These are phyloP conservation scores for Sitobion miscanthi DNA, from an alignment of 1,140 invertebrate species.

Conservation along the genomic window DNA sequence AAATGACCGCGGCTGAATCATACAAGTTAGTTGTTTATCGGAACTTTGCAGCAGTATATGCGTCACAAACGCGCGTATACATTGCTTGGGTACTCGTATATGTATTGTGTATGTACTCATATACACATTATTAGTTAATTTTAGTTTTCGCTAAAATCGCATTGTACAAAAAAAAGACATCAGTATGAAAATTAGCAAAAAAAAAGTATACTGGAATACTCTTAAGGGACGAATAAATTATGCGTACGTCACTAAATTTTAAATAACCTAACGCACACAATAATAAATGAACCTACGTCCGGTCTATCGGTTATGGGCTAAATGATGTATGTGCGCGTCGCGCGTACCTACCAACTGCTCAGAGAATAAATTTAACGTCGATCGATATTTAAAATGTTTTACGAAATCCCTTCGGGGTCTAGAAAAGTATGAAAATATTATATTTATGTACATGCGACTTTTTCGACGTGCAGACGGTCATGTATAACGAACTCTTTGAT, in stretches of 20 bases:
- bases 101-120: too few species aligned
- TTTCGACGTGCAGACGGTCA: background rate
- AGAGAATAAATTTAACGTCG: background rate
- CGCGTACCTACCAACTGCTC: background rate
- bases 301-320: background rate
- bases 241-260: background rate
- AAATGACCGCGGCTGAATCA: background rate
- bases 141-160: too few species aligned
- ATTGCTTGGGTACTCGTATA: too few species aligned
- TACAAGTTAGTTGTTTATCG: background rate
- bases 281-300: background rate
- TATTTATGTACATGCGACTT: background rate
- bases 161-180: too few species aligned
- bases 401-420: background rate
- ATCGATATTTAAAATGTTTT: background rate
- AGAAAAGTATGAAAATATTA: background rate
- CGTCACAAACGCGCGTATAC: background rate
- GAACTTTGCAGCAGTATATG: background rate
- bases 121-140: background rate
- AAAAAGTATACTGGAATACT: background rate
- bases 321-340: too few species aligned
- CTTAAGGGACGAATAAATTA: background rate
- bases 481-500: background rate
- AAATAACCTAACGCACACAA: background rate
- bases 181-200: too few species aligned